Conservation (phyloP, 2,797 vertebrate genomes). For the Antrozous pallidus region DNA sequence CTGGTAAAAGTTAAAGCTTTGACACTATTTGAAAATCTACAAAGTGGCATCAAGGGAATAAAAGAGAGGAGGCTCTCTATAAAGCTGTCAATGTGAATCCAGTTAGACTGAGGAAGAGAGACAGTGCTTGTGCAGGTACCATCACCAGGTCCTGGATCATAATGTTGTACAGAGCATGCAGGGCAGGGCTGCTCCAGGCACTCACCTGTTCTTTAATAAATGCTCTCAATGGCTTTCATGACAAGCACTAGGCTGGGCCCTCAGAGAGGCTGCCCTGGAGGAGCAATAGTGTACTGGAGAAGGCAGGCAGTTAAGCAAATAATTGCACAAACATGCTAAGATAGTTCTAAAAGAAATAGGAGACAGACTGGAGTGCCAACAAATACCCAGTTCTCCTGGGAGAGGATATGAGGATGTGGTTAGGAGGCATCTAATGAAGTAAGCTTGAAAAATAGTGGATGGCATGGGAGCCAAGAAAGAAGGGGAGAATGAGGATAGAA, state of each 20-base stretch:
- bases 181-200: neutral
- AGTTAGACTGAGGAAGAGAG: neutral
- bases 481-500: neutral
- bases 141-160: neutral
- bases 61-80: neutral
- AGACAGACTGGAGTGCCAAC: neutral
- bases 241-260: neutral
- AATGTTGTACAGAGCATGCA: neutral
- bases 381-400: neutral
- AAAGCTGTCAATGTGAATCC: neutral
- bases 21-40: constrained; percentile 40
- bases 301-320: constrained; percentile 6
- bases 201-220: neutral
- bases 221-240: neutral
- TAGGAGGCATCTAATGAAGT: neutral
- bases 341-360: neutral
- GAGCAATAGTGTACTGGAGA: neutral
- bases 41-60: neutral
- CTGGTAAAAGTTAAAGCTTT: constrained; percentile 13
- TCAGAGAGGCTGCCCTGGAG: neutral
- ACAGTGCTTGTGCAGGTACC: neutral
- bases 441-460: neutral
- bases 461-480: neutral
- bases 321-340: neutral
- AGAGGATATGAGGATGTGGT: neutral